A percentile compares a stretch with the other conserved stretches of the same genome.
phyloP scores from a whole-genome alignment of 2,888 invertebrate genomes.

The Dasysyrphus tricinctus region DNA sequence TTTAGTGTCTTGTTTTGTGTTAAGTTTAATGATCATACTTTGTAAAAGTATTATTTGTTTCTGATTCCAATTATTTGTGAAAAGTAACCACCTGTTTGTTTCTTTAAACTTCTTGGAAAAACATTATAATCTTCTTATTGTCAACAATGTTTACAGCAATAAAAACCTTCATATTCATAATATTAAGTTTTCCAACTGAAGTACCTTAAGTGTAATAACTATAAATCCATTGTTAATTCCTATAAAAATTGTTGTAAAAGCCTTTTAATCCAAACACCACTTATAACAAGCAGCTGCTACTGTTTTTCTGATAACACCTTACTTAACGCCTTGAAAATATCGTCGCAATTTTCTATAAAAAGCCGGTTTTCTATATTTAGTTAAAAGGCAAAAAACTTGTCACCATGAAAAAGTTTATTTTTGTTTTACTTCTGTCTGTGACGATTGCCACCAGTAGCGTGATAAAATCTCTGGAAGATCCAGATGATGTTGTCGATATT shows the following conservation, averaged over 20 bases:
- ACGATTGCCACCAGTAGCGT: neutral
- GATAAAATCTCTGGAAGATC: neutral
- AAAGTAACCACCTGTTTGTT: neutral
- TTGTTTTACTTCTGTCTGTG: conserved; percentile 25
- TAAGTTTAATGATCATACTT: too few species aligned
- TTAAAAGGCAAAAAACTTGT: conserved; percentile 8
- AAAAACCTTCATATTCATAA: neutral
- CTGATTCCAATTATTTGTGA: neutral
- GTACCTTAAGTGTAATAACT: conserved; percentile 1
- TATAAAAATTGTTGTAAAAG: conserved; percentile 25
- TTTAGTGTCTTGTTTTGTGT: too few species aligned
- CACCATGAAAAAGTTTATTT: conserved; percentile 33
- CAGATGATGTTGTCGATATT: neutral
- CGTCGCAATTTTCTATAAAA: conserved; percentile 36
- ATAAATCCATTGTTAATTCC: neutral
- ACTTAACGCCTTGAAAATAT: neutral
- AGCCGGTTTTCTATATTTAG: neutral
- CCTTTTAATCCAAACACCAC: neutral
- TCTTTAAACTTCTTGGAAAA: neutral
- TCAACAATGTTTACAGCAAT: neutral
- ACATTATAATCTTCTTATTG: neutral
- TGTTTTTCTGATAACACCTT: conserved; percentile 39
- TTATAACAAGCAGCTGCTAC: conserved; percentile 38
- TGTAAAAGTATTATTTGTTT: neutral
- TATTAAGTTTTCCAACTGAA: neutral